These are phyloP conservation scores for Gorsachius magnificus DNA, from an alignment of 2,797 vertebrate genomes.

Conservation along the genomic window DNA sequence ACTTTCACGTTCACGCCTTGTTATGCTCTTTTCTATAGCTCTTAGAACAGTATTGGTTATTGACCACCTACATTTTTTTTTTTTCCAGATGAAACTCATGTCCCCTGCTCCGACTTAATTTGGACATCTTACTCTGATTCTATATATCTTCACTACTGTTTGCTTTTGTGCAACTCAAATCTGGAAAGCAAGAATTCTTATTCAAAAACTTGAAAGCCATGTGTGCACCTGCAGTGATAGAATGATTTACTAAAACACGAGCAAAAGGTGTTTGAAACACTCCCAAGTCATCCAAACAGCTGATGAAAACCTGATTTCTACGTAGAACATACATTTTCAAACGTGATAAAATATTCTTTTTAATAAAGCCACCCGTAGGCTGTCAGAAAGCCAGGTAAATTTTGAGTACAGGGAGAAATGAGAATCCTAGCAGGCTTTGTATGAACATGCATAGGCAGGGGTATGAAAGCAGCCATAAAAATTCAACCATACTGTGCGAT, in stretches of 20 bases:
- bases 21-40: neutral
- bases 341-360: neutral
- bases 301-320: neutral
- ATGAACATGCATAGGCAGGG: neutral
- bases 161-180: neutral
- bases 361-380: accelerated
- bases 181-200: neutral
- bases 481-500: neutral
- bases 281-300: neutral
- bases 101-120: neutral
- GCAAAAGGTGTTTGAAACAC: neutral
- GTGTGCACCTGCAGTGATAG: neutral
- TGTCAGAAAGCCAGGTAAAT: neutral
- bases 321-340: neutral
- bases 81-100: neutral
- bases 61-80: neutral
- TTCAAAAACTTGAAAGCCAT: neutral
- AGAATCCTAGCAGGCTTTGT: neutral
- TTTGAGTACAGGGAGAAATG: neutral
- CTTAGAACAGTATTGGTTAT: accelerated
- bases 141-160: neutral
- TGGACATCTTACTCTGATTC: neutral
- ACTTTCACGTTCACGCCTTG: neutral
- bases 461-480: neutral
- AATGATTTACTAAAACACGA: neutral